These are phyloP conservation scores for silkworm (Bombyx mori) DNA, from an alignment of 1,140 invertebrate genomes.

Conservation along the genomic window ASM3026992v2 NC_085112.1:13145501-13146000, in stretches of 20 bases:
- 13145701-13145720: too few relatives aligned
- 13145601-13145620: too few relatives aligned
- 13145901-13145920: slow-evolving; percentile 21
- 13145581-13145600: background rate
- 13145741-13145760: too few relatives aligned
- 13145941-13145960: slow-evolving; percentile 21
- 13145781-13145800: background rate
- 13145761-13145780: background rate
- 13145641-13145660: too few relatives aligned
- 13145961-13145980: slow-evolving; percentile 49
- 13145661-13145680: too few relatives aligned
- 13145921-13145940: slow-evolving; percentile 15
- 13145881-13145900: background rate
- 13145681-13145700: too few relatives aligned
- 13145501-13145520: too few relatives aligned
- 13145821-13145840: background rate
- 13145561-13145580: too few relatives aligned
- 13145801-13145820: background rate
- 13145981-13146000: slow-evolving; percentile 41
- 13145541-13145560: too few relatives aligned
- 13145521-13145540: too few relatives aligned
- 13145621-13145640: too few relatives aligned
- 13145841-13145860: background rate
- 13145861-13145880: background rate
- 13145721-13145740: too few relatives aligned